Conservation (phyloP, 2,113 vertebrate genomes). For the Lathamus discolor region DNA sequence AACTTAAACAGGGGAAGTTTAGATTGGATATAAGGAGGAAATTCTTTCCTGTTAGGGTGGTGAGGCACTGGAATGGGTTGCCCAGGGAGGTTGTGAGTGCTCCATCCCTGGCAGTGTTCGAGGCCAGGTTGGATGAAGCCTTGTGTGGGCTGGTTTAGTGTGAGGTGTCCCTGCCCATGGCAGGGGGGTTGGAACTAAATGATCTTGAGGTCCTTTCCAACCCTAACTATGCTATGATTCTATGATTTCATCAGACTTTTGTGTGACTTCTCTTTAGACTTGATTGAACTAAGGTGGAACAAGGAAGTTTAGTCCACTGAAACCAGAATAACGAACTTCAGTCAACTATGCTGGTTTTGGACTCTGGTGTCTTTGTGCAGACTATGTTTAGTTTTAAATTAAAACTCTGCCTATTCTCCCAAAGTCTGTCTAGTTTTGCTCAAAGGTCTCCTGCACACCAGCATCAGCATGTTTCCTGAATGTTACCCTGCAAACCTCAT, state of each 20-base stretch:
- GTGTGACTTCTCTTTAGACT: background rate
- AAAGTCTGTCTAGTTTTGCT: background rate
- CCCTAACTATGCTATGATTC: too few relatives aligned
- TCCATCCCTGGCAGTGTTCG: too few relatives aligned
- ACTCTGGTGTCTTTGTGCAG: background rate
- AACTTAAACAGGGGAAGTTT: too few relatives aligned
- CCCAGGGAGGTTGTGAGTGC: too few relatives aligned
- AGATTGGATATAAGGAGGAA: too few relatives aligned
- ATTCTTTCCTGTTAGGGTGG: too few relatives aligned
- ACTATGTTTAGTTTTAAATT: background rate
- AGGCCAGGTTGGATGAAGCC: too few relatives aligned
- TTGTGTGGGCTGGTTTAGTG: too few relatives aligned
- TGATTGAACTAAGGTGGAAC: background rate
- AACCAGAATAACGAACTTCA: background rate
- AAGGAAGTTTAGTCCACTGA: background rate
- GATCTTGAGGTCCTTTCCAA: too few relatives aligned
- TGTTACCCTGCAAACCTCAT: constrained; percentile 3
- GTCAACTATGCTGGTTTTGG: background rate
- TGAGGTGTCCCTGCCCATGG: too few relatives aligned
- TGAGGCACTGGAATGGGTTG: too few relatives aligned
- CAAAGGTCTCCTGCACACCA: background rate
- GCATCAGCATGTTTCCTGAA: background rate
- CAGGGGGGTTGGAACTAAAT: too few relatives aligned
- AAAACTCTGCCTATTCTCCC: background rate
- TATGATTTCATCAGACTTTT: background rate